Conservation (phyloP, 2,888 invertebrate genomes). For the Hydrotaea cyrtoneurina region DNA sequence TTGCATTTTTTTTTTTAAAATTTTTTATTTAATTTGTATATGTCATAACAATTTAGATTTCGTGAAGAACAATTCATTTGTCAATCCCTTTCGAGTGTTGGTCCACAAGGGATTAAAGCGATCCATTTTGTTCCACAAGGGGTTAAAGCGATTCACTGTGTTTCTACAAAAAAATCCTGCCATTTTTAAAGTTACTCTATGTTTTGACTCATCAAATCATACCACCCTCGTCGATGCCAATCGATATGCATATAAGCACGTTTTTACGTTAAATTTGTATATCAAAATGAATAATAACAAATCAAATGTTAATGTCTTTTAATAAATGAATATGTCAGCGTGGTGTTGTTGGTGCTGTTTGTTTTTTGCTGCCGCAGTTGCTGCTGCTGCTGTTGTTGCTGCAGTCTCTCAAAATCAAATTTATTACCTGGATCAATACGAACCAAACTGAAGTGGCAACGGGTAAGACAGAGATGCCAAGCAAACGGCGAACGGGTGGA, state of each 20-base stretch:
- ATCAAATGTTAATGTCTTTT: conserved; percentile 68
- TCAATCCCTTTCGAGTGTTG: no score
- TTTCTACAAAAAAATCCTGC: no score
- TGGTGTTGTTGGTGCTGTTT: conserved; percentile 47
- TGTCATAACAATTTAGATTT: no score
- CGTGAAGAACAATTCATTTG: no score
- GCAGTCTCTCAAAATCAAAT: conserved; percentile 55
- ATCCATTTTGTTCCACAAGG: no score
- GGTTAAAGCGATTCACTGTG: no score
- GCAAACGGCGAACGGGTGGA: neutral
- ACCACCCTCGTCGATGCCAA: conserved; percentile 17
- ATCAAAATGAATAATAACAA: conserved; percentile 69
- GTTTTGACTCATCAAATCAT: neutral
- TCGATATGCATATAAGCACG: neutral
- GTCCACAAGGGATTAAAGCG: no score
- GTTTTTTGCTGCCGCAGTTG: conserved; percentile 15
- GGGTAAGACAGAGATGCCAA: neutral
- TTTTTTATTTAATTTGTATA: no score
- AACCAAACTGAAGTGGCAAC: conserved; percentile 46
- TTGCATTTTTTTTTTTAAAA: no score
- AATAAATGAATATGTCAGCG: conserved; percentile 68
- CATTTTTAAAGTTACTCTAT: no score
- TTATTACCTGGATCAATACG: conserved; percentile 71
- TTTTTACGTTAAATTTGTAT: conserved; percentile 43
- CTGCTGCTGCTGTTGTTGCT: conserved; percentile 31